These are phyloP conservation scores for Nineta flava DNA, from an alignment of 2,888 invertebrate genomes.

Conservation along the genomic window DNA sequence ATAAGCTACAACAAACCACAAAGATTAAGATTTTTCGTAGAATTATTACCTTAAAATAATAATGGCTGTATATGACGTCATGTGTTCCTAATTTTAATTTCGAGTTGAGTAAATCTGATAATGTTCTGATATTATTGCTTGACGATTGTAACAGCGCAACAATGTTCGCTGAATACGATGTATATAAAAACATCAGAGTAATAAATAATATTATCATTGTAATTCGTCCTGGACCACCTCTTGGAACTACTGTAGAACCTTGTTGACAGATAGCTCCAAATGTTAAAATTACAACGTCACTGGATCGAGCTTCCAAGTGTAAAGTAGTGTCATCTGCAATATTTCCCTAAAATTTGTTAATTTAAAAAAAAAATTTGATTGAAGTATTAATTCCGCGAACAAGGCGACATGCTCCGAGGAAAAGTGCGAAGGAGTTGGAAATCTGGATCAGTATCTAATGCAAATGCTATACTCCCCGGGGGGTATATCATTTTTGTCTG, in stretches of 20 bases:
- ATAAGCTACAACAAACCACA: too few relatives aligned
- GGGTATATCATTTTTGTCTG: too few relatives aligned
- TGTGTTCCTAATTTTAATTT: constrained; percentile 44
- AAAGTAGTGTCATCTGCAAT: too few relatives aligned
- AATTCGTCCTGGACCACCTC: constrained; percentile 29
- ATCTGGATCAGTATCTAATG: too few relatives aligned
- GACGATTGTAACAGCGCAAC: constrained; percentile 49
- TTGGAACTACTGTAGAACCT: constrained; percentile 28
- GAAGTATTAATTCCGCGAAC: too few relatives aligned
- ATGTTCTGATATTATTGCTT: constrained; percentile 35
- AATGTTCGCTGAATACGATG: constrained; percentile 50
- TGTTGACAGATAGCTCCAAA: constrained; percentile 33
- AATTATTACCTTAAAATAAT: constrained; percentile 44
- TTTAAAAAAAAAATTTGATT: too few relatives aligned
- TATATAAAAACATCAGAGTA: constrained; percentile 40
- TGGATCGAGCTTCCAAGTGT: too few relatives aligned
- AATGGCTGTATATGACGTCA: constrained; percentile 34
- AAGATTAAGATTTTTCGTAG: too few relatives aligned
- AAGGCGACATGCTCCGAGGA: too few relatives aligned
- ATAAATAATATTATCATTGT: constrained; percentile 20
- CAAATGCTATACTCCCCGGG: too few relatives aligned
- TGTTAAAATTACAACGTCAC: constrained; percentile 24
- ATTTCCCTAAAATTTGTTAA: too few relatives aligned
- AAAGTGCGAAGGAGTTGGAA: too few relatives aligned
- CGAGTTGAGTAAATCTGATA: constrained; percentile 36